Percentiles rank a stretch among this genome's conserved stretches.
Evolutionary conservation across 2,888 invertebrate species (phyloP).

Genomic region (Coenonympha arcania): DNA sequence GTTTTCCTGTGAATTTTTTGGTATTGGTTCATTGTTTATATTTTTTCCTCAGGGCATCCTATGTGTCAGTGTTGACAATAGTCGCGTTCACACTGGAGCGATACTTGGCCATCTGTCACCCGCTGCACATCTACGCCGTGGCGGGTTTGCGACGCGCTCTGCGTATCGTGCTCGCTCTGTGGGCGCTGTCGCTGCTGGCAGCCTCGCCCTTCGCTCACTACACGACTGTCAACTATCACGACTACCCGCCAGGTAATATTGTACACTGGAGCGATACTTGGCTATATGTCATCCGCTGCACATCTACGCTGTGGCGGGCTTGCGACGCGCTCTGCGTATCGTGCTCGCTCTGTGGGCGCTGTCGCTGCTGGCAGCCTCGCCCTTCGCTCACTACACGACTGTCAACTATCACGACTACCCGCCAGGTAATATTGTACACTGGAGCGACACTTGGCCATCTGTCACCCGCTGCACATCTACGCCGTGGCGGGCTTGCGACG

Average conservation of each 20-base stretch:
- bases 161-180: slow-evolving; percentile 83
- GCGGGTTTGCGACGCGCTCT: slow-evolving; percentile 86
- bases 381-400: no score
- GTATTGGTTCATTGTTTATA: background rate
- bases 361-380: slow-evolving; percentile 81
- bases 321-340: slow-evolving; percentile 85
- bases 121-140: slow-evolving; percentile 86
- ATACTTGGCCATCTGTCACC: slow-evolving; percentile 93
- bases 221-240: slow-evolving; percentile 82
- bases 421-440: slow-evolving; percentile 77
- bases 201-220: slow-evolving; percentile 85
- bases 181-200: slow-evolving; percentile 82
- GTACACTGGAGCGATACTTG: slow-evolving; percentile 63
- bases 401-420: slow-evolving; percentile 83
- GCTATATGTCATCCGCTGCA: slow-evolving; percentile 93
- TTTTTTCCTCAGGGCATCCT: slow-evolving; percentile 79
- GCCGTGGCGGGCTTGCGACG: slow-evolving; percentile 87
- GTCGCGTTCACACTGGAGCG: slow-evolving; percentile 94
- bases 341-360: slow-evolving; percentile 85
- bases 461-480: slow-evolving; percentile 88
- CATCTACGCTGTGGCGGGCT: slow-evolving; percentile 86
- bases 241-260: slow-evolving; percentile 78
- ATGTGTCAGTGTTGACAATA: slow-evolving; percentile 92
- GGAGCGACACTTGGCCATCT: slow-evolving; percentile 92
- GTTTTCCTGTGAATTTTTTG: background rate